Base-by-base conservation (phyloP, 2,113 vertebrate genomes). In the Oreochromis tanganicae region DNA sequence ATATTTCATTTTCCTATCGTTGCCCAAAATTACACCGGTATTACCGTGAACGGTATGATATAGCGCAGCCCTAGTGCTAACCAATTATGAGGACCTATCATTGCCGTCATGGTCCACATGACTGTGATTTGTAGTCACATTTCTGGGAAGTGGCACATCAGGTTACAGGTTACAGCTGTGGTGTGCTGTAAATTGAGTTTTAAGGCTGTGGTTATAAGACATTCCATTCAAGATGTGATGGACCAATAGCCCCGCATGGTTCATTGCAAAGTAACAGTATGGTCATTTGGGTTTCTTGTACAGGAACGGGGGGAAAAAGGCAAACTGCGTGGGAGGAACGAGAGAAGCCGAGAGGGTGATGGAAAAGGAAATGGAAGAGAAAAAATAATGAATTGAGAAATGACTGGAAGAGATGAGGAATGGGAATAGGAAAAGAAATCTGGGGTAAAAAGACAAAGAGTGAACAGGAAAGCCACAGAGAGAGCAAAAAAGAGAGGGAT, bases 401-500 rank as follows among this genome's bases (percentile, higher is more conserved):
- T 50, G 46, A 50, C 4, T 19, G 38, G 34, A 19, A 10, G 11
- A 63, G 12, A 82, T 24, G 36, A 12, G 14, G 7, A 66, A 16
- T 52, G 43, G 12, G 11, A 38, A n/a, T 3, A 9, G 29, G 19
- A 6, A 52, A 78, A 6, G 48, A 46, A 46, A 48, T 27, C 13
- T 52, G 29, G 16, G 57, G 50, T 50, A 57, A 57, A 55, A 4
- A 46, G 38, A 29, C 48, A 32, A 85, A 29, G 73, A 36, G 66
- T 41, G 55, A 46, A 75, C 36, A 82, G 21, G 17, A 83, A 48
- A 57, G 38, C 34, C 12, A n/a, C 17, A 27, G 14, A 41, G 56
- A 71, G 54, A 32, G 14, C 27, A 66, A 32, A 8, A 55, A 21
- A 81, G 11, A 78, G 32, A 85, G 29, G 75, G 36, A 88, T 34